These are phyloP conservation scores for Trachythela sp. DNA, from an alignment of 64 coral and sea anemone species.

Conservation along the genomic window DNA sequence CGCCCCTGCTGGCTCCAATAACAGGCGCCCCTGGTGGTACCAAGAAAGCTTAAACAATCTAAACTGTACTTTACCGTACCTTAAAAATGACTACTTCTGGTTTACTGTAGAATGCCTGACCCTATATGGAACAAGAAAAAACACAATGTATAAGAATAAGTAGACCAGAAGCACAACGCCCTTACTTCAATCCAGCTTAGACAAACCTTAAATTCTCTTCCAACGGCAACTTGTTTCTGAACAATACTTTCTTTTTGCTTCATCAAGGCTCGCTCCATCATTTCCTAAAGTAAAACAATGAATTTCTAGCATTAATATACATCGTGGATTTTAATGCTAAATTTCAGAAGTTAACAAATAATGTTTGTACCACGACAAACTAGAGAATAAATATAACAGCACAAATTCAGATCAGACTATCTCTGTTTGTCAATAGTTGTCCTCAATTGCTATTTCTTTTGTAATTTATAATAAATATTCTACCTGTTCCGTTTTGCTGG, in stretches of 20 bases:
- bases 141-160: neutral
- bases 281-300: constrained; percentile 57
- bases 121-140: constrained; percentile 45
- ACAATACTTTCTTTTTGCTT: constrained; percentile 90
- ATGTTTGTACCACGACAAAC: no score
- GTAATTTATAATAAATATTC: neutral
- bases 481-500: constrained; percentile 93
- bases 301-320: no score
- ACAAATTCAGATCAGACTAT: neutral
- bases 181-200: neutral
- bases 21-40: no score
- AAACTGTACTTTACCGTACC: constrained; percentile 19
- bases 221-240: constrained; percentile 93
- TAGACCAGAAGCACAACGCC: neutral
- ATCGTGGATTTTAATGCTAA: no score
- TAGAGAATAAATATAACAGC: no score
- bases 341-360: no score
- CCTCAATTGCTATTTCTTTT: no score
- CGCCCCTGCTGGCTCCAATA: no score
- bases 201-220: constrained; percentile 89
- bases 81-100: constrained; percentile 93
- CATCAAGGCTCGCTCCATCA: constrained; percentile 85
- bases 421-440: neutral
- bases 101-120: constrained; percentile 95
- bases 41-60: neutral